phyloP scores from a whole-genome alignment of 2,113 vertebrate species.

The Oceanites oceanicus region DNA sequence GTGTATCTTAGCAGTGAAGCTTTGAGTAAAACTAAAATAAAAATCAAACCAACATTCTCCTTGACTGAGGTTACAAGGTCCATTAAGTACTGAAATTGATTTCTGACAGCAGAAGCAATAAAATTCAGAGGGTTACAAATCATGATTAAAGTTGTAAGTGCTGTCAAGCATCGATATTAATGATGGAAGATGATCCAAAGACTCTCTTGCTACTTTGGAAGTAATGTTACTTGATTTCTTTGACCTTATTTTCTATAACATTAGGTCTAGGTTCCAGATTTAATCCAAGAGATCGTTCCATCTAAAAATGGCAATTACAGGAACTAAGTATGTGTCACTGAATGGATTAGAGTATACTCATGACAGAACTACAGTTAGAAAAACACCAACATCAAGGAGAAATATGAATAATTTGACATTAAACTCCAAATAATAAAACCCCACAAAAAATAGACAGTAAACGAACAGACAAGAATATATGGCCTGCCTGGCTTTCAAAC shows the following conservation, averaged over 20 bases:
- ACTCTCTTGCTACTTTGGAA: neutral
- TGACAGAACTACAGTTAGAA: neutral
- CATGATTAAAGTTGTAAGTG: neutral
- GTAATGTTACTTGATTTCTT: neutral
- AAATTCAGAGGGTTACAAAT: slow-evolving; percentile 1
- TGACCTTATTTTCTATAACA: slow-evolving; percentile 26
- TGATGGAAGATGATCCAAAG: neutral
- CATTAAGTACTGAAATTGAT: neutral
- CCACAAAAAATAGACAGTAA: neutral
- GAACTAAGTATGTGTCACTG: neutral
- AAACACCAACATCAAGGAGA: neutral
- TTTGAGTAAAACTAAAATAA: neutral
- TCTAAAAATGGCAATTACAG: neutral
- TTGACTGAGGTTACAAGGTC: neutral
- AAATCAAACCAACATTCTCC: neutral
- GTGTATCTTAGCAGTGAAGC: neutral
- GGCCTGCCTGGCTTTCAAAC: neutral
- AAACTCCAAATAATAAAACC: neutral
- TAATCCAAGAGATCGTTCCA: neutral
- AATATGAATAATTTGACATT: neutral
- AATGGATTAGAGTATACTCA: neutral
- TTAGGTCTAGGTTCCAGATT: neutral
- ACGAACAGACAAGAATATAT: neutral
- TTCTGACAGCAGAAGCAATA: neutral
- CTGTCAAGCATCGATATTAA: neutral